Base-by-base conservation (phyloP, 2,797 vertebrate genomes). In the Falco novaeseelandiae region DNA sequence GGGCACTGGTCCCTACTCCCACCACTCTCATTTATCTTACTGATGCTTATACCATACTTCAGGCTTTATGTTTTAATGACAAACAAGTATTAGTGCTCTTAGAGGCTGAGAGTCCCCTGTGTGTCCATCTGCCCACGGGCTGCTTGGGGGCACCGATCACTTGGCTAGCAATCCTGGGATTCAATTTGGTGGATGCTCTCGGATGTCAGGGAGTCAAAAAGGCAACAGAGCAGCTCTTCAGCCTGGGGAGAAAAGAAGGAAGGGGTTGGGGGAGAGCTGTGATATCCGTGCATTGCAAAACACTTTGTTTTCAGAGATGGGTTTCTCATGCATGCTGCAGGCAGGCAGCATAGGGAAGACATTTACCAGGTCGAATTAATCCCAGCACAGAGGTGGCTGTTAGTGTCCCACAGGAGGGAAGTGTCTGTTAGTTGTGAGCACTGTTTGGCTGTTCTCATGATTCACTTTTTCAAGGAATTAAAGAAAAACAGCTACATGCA, bases 131-230 rank as follows among this genome's bases (percentile, higher is more conserved):
- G n/a, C 20, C 49, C 49, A 8, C 1, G 9, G 26, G 65, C 42
- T 55, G 54, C 38, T 1, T 25, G 59, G 63, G 44, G 22, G 17
- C 52, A 30, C 15, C 14, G 57, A 40, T 19, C 52, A 14, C 34
- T 34, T 29, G 52, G 77, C 72, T 90, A 96, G 78, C 59, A 84
- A 25, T 93, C 55, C 92, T 57, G 84, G 83, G 21, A 87, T 61
- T 81, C 96, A 32, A 94, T 96, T 20, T 1, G 14, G 38, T 96
- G 81, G 77, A 86, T 86, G 94, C 96, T 97, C 40, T 98, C 97
- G 11, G 96, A 97, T 70, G 97, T 83, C 87, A 96, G 94, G 30
- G 84, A 93, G 49, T 98, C 95, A 95, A 98, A 98, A 44, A 98
- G 96, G 93, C 96, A 97, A 70, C 96, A 89, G 59, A 98, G 97